Evolutionary conservation across 2,888 invertebrate genomes (phyloP), one percentile per base, ranked within the genome.

Genomic region (Volucella bombylans): DNA sequence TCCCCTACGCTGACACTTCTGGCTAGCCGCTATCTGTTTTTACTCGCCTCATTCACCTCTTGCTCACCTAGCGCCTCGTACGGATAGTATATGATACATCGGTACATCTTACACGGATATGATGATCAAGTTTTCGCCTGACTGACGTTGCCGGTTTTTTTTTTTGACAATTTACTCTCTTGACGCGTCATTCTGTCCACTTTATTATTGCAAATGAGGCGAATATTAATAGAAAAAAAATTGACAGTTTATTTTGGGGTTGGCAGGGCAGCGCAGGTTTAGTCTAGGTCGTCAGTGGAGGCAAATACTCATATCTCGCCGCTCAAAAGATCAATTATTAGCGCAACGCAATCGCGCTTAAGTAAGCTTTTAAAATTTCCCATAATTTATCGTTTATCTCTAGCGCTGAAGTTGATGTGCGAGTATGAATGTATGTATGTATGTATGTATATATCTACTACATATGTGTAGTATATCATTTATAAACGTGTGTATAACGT

Each of bases 121-220:
- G 39, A 10, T 18, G 14, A 23, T 18, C 12, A 31, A 31, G 4
- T 31, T 31, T 31, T 31, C 45, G 31, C 4, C 2, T 4, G 12
- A 38, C 14, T 14, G 39, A n/a, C 39, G 10, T 8, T 14, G 43
- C 49, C 23, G 12, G 23, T 15, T 38, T 41, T 49, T 38, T 14
- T 12, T 38, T 61, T 68, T 54, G 68, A 49, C 65, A 65, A 52
- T 15, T 31, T 15, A 64, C 45, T 45, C 12, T 15, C 6, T 6
- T 31, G 31, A 31, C 31, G 31, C 43, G 41, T 55, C 64, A 45
- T 65, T 31, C 18, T 23, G 38, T 67, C 23, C 65, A 57, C 54
- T 73, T 74, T 59, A 69, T 50, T 18, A 68, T 74, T 79, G 69
- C 68, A 83, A 83, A 83, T 83, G 79, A 83, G 79, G 54, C 64